phyloP scores from a whole-genome alignment of 2,888 invertebrate genomes.

The Andrena fulva region DNA sequence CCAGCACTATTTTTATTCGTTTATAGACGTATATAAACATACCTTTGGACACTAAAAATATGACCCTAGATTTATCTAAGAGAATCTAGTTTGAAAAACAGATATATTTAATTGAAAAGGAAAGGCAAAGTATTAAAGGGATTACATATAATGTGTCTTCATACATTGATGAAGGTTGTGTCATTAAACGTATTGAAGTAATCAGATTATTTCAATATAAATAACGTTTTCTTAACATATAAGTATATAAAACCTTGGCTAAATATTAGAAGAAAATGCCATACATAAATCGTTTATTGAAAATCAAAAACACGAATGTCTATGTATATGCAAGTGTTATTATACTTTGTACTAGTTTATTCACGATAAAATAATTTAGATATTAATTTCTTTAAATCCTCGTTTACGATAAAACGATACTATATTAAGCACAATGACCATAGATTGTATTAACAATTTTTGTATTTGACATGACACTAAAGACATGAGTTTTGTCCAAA shows the following conservation, averaged over 20 bases:
- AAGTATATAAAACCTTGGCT: neutral
- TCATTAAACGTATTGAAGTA: constrained; percentile 9
- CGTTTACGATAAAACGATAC: constrained; percentile 19
- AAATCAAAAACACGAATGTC: constrained; percentile 30
- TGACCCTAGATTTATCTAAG: neutral
- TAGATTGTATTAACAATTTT: constrained; percentile 25
- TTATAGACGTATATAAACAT: constrained; percentile 1
- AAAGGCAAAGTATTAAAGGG: neutral
- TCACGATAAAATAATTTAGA: constrained; percentile 17
- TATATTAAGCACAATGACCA: neutral
- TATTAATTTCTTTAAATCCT: constrained; percentile 25
- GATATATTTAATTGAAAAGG: neutral
- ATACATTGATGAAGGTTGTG: constrained; percentile 8
- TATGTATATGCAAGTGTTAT: neutral
- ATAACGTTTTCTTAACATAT: constrained; percentile 13
- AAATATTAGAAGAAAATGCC: constrained; percentile 21
- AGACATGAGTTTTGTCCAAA: constrained; percentile 30
- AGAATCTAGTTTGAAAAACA: constrained; percentile 1
- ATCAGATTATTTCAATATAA: constrained; percentile 17
- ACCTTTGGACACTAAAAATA: constrained; percentile 37
- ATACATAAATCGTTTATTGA: constrained; percentile 29
- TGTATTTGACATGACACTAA: neutral
- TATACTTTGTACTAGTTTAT: constrained; percentile 13
- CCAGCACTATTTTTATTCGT: constrained; percentile 1
- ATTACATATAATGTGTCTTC: neutral